Conservation (phyloP, 2,888 invertebrate species). For the Tetheella fluctuosa region DNA sequence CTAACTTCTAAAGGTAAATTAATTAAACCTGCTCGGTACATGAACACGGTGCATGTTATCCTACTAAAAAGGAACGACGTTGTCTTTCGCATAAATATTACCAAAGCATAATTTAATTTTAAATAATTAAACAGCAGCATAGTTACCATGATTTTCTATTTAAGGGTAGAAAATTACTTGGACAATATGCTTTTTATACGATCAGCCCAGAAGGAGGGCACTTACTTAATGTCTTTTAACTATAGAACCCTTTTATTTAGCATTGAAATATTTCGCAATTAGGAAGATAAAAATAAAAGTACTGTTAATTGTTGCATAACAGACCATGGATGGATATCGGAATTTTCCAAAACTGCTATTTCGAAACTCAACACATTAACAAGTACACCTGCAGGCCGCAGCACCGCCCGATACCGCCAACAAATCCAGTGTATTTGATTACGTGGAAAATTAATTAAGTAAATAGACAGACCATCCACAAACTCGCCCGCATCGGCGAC, state of each 20-base stretch:
- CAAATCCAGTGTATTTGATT: conserved; percentile 32
- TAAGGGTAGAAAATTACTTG: background rate
- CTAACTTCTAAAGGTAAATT: conserved; percentile 40
- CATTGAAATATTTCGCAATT: too few species aligned
- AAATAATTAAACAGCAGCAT: conserved; percentile 18
- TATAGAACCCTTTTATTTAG: too few species aligned
- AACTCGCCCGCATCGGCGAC: conserved; percentile 15
- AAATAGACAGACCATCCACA: conserved; percentile 31
- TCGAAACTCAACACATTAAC: background rate
- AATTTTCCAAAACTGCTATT: background rate
- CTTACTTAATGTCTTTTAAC: too few species aligned
- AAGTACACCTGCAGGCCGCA: background rate
- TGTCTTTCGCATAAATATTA: conserved; percentile 33
- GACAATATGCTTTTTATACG: too few species aligned
- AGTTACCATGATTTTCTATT: background rate
- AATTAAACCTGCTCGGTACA: conserved; percentile 34
- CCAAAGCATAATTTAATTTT: conserved; percentile 22
- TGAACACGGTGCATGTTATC: conserved; percentile 30
- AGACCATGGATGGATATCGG: background rate
- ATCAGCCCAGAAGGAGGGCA: too few species aligned
- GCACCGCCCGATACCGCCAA: background rate
- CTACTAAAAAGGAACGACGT: conserved; percentile 23
- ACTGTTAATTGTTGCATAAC: background rate
- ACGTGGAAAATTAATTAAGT: conserved; percentile 47
- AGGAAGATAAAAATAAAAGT: background rate